Evolutionary conservation across 2,113 vertebrate genomes (phyloP).

Genomic region (Pardalotus punctatus): DNA sequence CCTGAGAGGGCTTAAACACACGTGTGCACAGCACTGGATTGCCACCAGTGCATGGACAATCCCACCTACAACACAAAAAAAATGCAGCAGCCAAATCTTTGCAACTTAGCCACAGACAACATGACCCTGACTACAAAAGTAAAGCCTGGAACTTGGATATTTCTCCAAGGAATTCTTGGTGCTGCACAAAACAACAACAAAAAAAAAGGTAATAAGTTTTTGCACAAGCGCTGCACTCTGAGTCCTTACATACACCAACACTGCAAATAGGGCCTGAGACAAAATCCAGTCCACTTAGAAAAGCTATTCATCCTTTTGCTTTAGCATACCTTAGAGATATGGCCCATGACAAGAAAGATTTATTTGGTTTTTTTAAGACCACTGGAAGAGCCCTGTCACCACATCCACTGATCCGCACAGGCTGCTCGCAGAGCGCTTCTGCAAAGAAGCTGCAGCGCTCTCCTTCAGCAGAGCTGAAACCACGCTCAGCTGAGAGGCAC

Average conservation of each 20-base stretch:
- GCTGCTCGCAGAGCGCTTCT: fast-evolving
- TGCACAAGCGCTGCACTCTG: background rate
- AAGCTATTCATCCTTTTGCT: background rate
- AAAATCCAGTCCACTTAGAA: background rate
- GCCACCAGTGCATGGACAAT: background rate
- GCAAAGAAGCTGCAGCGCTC: background rate
- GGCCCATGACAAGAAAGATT: background rate
- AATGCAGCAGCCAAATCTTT: background rate
- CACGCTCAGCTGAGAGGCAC: background rate
- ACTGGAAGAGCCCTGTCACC: background rate
- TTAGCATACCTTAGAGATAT: background rate
- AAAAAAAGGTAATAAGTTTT: background rate
- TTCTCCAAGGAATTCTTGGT: background rate
- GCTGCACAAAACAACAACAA: background rate
- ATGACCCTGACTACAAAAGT: background rate
- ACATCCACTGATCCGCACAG: fast-evolving
- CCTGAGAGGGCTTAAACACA: background rate
- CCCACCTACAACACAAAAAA: background rate
- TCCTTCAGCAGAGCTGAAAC: background rate
- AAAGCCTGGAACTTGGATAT: background rate
- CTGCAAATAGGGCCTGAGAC: background rate
- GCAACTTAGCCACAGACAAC: background rate
- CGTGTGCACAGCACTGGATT: fast-evolving
- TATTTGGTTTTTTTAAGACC: background rate
- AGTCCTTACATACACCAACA: background rate